These are phyloP conservation scores for Drosophila rubida DNA, from an alignment of 2,888 invertebrate genomes.

Conservation along the genomic window DNA sequence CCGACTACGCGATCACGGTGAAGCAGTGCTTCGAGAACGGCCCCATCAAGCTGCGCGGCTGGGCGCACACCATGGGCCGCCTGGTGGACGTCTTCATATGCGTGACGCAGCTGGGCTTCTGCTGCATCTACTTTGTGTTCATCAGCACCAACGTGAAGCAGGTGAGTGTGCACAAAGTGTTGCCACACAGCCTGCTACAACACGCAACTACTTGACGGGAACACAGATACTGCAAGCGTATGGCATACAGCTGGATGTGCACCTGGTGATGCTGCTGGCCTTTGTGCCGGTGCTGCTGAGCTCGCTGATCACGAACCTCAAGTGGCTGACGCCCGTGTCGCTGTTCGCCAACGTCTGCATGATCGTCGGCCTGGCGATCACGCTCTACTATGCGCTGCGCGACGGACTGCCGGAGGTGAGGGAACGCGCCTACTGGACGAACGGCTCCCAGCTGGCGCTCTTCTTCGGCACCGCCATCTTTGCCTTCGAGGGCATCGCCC, in stretches of 20 bases:
- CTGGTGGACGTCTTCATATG: conserved; percentile 94
- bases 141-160: conserved; percentile 93
- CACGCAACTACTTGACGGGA: too few species aligned
- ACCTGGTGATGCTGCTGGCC: conserved; percentile 90
- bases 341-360: conserved; percentile 95
- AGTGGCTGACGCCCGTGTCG: conserved; percentile 95
- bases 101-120: conserved; percentile 98
- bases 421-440: conserved; percentile 87
- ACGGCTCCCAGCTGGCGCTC: conserved; percentile 89
- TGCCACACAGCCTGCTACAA: too few species aligned
- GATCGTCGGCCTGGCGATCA: conserved; percentile 92
- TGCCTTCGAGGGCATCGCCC: conserved; percentile 97
- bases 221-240: conserved; percentile 90
- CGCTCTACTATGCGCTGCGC: conserved; percentile 93
- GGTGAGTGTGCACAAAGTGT: too few species aligned
- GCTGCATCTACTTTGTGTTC: conserved; percentile 98
- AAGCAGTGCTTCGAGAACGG: conserved; percentile 92
- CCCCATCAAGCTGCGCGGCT: conserved; percentile 87
- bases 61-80: conserved; percentile 88
- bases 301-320: conserved; percentile 91
- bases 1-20: conserved; percentile 93
- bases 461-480: conserved; percentile 98
- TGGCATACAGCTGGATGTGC: conserved; percentile 86
- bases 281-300: conserved; percentile 91
- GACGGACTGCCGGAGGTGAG: conserved; percentile 89